Percentiles rank a stretch among this genome's conserved stretches.
Conservation (phyloP, 1,140 invertebrate species). For the Lordiphosa mommai region DNA sequence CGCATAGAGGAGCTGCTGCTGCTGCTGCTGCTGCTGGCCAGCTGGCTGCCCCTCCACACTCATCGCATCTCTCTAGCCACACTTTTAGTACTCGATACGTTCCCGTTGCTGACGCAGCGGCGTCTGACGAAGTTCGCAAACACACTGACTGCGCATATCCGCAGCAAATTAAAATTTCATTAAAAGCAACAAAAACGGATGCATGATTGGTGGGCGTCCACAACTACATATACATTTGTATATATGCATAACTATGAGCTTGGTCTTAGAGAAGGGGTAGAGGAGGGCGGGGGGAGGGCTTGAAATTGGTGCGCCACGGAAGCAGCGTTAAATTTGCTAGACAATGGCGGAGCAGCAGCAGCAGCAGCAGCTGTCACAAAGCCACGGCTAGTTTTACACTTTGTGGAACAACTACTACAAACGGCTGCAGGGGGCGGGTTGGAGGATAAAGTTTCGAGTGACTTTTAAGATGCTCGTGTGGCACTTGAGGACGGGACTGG, state of each 20-base stretch:
- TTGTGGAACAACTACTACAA: slow-evolving; percentile 23
- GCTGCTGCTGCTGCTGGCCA: slow-evolving; percentile 15
- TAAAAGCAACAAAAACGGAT: slow-evolving; percentile 60
- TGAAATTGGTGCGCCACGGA: neutral
- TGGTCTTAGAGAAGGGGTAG: neutral
- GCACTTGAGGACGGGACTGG: slow-evolving; percentile 22
- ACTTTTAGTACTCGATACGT: neutral
- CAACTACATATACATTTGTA: neutral
- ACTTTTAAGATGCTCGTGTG: slow-evolving; percentile 43
- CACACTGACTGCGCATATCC: slow-evolving; percentile 73
- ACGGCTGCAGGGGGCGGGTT: neutral
- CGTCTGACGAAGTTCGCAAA: slow-evolving; percentile 55
- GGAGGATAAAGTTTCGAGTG: slow-evolving; percentile 29
- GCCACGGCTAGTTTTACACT: slow-evolving; percentile 47
- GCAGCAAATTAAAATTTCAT: slow-evolving; percentile 77
- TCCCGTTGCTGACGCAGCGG: slow-evolving; percentile 33
- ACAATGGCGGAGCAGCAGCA: slow-evolving; percentile 18
- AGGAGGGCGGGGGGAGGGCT: neutral
- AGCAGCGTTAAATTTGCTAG: slow-evolving; percentile 19
- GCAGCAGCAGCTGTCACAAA: slow-evolving; percentile 21
- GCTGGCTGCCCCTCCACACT: slow-evolving; percentile 13
- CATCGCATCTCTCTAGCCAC: neutral
- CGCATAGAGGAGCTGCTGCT: slow-evolving; percentile 6
- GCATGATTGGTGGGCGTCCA: slow-evolving; percentile 23
- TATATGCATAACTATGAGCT: neutral